phyloP scores from a whole-genome alignment of 2,797 vertebrate species.

The Pelochelys cantorii region DNA sequence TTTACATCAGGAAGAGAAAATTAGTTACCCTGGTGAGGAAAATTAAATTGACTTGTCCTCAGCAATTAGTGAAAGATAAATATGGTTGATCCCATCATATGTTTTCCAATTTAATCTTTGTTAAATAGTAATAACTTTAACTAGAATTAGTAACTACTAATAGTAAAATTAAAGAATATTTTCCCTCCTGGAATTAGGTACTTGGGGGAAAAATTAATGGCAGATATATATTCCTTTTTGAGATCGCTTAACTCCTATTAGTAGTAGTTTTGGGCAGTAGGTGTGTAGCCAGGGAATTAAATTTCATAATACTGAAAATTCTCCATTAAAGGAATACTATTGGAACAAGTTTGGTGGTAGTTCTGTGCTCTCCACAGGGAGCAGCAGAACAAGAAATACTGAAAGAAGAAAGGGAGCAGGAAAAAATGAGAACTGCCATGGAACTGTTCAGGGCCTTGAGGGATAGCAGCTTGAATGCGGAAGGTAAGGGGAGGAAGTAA shows the following conservation, averaged over 20 bases:
- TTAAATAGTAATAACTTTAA: slow-evolving; percentile 6
- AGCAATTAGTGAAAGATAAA: slow-evolving; percentile 12
- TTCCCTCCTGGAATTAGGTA: neutral
- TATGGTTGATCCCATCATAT: neutral
- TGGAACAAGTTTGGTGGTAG: slow-evolving; percentile 22
- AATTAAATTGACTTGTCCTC: neutral
- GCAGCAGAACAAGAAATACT: neutral
- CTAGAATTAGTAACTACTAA: too few relatives aligned
- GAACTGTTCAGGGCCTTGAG: neutral
- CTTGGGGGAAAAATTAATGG: neutral
- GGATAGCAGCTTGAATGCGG: neutral
- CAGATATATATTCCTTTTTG: neutral
- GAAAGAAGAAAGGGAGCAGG: neutral
- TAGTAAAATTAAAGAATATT: neutral
- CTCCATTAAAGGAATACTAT: neutral
- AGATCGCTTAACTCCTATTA: slow-evolving; percentile 25
- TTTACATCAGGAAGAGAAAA: neutral
- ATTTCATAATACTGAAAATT: neutral
- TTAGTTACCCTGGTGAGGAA: neutral
- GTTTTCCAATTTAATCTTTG: slow-evolving; percentile 26
- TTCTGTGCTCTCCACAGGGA: neutral
- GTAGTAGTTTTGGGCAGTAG: neutral
- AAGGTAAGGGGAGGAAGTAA: neutral
- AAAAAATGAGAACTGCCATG: neutral
- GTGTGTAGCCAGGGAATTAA: neutral